These are phyloP conservation scores for Prunella himalayana DNA, from an alignment of 2,113 vertebrate genomes.

Conservation along the genomic window DNA sequence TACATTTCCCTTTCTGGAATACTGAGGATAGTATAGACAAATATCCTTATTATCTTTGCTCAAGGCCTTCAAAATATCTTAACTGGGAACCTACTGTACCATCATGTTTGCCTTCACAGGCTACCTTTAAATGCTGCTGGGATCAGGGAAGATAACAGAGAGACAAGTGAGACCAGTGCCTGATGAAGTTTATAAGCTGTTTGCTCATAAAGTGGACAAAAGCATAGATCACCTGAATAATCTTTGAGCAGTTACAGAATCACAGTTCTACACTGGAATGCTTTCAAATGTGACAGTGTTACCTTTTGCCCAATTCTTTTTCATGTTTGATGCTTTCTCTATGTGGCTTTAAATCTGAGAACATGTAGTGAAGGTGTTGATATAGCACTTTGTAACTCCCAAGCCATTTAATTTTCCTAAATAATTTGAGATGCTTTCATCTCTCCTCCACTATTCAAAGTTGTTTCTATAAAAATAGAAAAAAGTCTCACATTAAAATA, in stretches of 20 bases:
- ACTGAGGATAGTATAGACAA: accelerated
- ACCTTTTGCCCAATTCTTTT: background rate
- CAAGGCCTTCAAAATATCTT: background rate
- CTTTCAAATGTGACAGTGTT: background rate
- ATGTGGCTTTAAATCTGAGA: background rate
- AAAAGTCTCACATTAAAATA: background rate
- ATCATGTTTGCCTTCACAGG: background rate
- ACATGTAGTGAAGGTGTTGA: background rate
- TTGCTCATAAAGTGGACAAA: background rate
- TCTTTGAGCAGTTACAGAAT: background rate
- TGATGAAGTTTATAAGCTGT: background rate
- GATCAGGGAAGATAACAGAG: background rate
- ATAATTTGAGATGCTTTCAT: background rate
- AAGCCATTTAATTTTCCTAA: background rate
- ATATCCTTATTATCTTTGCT: background rate
- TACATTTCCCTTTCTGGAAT: background rate
- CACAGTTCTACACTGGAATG: background rate
- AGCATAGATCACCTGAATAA: background rate
- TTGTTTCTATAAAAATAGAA: background rate
- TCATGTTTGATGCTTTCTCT: background rate
- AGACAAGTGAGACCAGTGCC: background rate
- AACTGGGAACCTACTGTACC: background rate
- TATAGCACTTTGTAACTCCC: background rate
- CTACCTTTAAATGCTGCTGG: background rate
- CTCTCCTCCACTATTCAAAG: background rate